phyloP scores from a whole-genome alignment of 2,797 vertebrate genomes.

The Karalla daura region DNA sequence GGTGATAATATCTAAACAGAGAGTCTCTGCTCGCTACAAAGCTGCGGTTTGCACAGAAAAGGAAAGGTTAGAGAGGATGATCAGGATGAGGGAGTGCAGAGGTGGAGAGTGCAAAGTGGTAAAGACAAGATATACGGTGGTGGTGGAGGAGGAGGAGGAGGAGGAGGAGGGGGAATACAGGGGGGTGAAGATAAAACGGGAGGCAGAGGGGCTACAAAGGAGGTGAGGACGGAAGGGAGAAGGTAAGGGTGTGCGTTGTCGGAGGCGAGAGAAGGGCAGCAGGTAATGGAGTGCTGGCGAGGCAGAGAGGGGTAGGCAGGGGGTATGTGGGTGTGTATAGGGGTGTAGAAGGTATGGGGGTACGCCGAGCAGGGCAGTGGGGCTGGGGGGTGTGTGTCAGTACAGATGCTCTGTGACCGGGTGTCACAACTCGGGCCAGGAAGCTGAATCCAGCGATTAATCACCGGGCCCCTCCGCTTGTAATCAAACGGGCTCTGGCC shows the following conservation, averaged over 20 bases:
- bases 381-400: constrained; percentile 86
- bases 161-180: constrained; percentile 13
- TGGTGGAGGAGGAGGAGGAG: constrained; percentile 7
- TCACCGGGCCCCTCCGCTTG: constrained; percentile 98
- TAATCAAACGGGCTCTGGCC: constrained; percentile 97
- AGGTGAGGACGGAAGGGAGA: constrained; percentile 18
- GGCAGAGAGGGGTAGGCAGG: constrained; percentile 44
- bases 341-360: constrained; percentile 57
- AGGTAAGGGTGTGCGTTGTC: constrained; percentile 13
- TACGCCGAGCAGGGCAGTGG: constrained; percentile 56
- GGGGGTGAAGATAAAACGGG: constrained; percentile 42
- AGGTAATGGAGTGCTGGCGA: constrained; percentile 41
- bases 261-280: constrained; percentile 41
- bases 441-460: constrained; percentile 99
- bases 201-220: constrained; percentile 20
- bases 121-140: constrained; percentile 36
- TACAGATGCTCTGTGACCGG: constrained; percentile 99
- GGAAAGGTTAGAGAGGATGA: constrained; percentile 34
- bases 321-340: constrained; percentile 43
- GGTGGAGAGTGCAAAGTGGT: constrained; percentile 34
- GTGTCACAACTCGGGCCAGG: constrained; percentile 97
- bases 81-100: constrained; percentile 20
- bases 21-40: constrained; percentile 27
- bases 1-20: constrained; percentile 48
- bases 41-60: constrained; percentile 26